Percentiles rank a stretch among this genome's conserved stretches.
Conservation (phyloP, 2,113 vertebrate genomes). For the Megaptera novaeangliae region DNA sequence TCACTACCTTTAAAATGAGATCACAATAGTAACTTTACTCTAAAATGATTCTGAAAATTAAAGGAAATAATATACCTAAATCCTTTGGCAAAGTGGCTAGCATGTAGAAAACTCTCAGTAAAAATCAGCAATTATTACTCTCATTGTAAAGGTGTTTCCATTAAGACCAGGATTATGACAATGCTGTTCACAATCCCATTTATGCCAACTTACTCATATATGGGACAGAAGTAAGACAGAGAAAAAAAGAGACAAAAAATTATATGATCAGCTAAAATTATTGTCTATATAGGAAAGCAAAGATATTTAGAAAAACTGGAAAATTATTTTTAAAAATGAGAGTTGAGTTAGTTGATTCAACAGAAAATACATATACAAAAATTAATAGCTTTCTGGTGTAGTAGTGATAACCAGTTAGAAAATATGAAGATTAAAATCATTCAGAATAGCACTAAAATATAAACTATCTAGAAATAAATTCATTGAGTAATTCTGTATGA, state of each 20-base stretch:
- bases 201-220: background rate
- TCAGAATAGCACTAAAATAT: background rate
- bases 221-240: background rate
- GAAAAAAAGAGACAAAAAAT: background rate
- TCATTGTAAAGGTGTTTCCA: background rate
- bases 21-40: background rate
- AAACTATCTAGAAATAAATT: background rate
- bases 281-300: background rate
- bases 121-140: background rate
- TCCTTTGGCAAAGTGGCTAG: background rate
- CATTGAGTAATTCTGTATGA: background rate
- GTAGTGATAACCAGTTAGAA: conserved; percentile 24
- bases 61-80: background rate
- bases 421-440: background rate
- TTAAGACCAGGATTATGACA: background rate
- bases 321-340: background rate
- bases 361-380: background rate
- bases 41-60: background rate
- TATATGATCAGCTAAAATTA: background rate
- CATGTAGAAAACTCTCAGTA: background rate
- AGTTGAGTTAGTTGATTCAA: background rate
- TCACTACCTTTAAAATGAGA: background rate
- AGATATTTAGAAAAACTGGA: background rate
- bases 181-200: background rate
- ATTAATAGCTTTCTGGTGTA: background rate